These are phyloP conservation scores for Microcebus tavaratra DNA, from an alignment of 2,113 vertebrate species.

Conservation along the genomic window DNA sequence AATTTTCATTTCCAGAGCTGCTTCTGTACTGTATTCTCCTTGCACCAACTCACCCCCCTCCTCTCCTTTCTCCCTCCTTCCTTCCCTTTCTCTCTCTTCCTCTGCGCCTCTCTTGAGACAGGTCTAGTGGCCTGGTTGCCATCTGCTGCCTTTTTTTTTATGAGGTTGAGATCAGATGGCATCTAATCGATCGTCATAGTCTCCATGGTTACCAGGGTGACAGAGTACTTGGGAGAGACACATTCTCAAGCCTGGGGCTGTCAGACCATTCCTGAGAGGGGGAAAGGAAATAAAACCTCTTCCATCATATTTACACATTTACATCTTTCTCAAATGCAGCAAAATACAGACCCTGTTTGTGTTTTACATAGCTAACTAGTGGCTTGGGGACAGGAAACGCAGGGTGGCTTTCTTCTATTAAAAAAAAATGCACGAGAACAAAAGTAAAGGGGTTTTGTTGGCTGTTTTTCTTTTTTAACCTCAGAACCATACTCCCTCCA, in stretches of 20 bases:
- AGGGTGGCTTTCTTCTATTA: slow-evolving; percentile 41
- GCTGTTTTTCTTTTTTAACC: background rate
- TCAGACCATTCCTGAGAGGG: slow-evolving; percentile 84
- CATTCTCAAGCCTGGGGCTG: slow-evolving; percentile 87
- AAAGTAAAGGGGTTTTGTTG: slow-evolving; percentile 49
- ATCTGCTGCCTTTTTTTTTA: slow-evolving; percentile 91
- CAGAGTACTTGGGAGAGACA: slow-evolving; percentile 88
- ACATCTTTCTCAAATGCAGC: slow-evolving; percentile 75
- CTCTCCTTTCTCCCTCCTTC: slow-evolving; percentile 55
- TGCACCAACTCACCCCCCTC: slow-evolving; percentile 28
- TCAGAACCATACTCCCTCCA: background rate
- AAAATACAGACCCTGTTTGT: slow-evolving; percentile 37
- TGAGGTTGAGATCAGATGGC: slow-evolving; percentile 93
- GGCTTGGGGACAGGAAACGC: slow-evolving; percentile 65
- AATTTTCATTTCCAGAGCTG: slow-evolving; percentile 49
- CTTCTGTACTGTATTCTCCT: slow-evolving; percentile 45
- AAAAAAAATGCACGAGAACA: background rate
- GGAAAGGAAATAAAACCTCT: slow-evolving; percentile 71
- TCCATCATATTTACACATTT: slow-evolving; percentile 78
- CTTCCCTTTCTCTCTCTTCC: slow-evolving; percentile 68
- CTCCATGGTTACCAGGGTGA: slow-evolving; percentile 93
- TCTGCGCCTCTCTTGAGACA: slow-evolving; percentile 84
- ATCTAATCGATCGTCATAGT: slow-evolving; percentile 93
- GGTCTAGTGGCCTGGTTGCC: slow-evolving; percentile 89
- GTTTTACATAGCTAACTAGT: slow-evolving; percentile 68